Percentiles rank a stretch among this genome's conserved stretches.
Conservation (phyloP, 2,113 vertebrate genomes). For the Stictonetta naevosa region DNA sequence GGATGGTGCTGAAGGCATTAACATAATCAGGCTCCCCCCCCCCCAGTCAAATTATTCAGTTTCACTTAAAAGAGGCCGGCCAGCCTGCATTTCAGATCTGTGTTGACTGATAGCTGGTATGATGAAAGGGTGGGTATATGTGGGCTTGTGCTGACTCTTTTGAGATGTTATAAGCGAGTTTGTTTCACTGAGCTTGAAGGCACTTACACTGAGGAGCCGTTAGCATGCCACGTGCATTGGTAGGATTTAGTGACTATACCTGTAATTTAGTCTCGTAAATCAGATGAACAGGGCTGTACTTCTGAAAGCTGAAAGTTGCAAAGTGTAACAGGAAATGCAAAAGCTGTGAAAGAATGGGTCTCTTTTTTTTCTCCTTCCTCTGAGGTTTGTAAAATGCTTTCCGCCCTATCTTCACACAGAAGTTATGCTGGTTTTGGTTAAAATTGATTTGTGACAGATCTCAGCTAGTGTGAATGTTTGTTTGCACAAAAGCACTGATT, state of each 20-base stretch:
- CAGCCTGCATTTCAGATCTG: neutral
- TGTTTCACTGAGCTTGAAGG: neutral
- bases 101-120: neutral
- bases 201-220: neutral
- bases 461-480: neutral
- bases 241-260: neutral
- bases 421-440: neutral
- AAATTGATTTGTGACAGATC: neutral
- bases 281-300: neutral
- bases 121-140: neutral
- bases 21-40: accelerated
- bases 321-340: neutral
- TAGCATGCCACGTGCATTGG: neutral
- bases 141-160: neutral
- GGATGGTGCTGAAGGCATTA: neutral
- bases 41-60: neutral
- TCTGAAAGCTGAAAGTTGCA: neutral
- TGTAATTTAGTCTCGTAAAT: neutral
- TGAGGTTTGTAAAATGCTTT: neutral
- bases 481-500: neutral
- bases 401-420: neutral
- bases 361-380: neutral
- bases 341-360: neutral
- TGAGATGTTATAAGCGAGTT: neutral
- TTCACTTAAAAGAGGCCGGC: neutral